Evolutionary conservation across 2,113 vertebrate genomes (phyloP).

Genomic region (Oreochromis spilurus): DNA sequence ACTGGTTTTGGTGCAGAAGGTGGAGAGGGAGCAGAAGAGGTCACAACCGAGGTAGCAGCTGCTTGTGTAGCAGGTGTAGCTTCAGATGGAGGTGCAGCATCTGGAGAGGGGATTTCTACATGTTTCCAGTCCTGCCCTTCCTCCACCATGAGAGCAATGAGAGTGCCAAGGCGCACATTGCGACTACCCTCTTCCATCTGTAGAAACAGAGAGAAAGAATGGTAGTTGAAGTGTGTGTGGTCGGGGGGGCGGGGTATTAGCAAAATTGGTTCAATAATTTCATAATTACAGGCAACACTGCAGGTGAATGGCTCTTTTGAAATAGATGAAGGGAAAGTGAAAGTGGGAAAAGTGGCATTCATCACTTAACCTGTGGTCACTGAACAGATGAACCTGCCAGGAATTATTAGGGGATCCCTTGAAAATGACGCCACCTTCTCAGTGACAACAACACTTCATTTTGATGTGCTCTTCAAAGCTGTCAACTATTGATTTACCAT

Average conservation of each 20-base stretch:
- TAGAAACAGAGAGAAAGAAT: background rate
- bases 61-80: constrained; percentile 36
- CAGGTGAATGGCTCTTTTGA: background rate
- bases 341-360: background rate
- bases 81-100: constrained; percentile 24
- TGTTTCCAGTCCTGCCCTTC: constrained; percentile 94
- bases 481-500: constrained; percentile 39
- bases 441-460: background rate
- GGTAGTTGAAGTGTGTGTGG: background rate
- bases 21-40: constrained; percentile 36
- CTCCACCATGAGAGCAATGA: constrained; percentile 90
- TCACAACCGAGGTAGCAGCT: background rate
- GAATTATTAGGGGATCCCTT: background rate
- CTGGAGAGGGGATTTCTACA: constrained; percentile 81
- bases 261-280: background rate
- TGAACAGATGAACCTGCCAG: background rate
- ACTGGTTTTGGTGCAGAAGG: constrained; percentile 29
- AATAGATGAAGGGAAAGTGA: background rate
- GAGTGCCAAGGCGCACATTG: constrained; percentile 81
- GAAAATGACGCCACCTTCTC: background rate
- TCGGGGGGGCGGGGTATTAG: background rate
- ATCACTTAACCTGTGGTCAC: background rate
- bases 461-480: background rate
- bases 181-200: constrained; percentile 90
- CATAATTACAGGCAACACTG: background rate